Evolutionary conservation across 1,140 invertebrate species (phyloP), one percentile per base, ranked within the genome.

Genomic region (Lasioglossum albipes): DNA sequence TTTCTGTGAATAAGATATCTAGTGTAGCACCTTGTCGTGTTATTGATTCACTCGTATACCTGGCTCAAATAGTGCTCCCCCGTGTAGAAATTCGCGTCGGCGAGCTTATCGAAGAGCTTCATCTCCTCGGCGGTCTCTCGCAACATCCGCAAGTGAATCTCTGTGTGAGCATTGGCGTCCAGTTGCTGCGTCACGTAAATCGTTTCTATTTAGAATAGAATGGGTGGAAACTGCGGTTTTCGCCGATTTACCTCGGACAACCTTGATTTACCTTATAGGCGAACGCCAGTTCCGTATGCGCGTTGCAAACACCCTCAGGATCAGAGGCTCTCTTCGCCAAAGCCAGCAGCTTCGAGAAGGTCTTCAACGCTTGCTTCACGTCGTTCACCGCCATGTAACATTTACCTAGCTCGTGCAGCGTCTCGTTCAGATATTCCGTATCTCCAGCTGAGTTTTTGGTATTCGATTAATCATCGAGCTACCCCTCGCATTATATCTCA

Each of bases 21-120:
- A 64, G 27, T 16, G 31, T 1, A 74, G 3, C 7, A 27, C 2
- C 18, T 0, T 6, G 7, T 36, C 2, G 13, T 52, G 1, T 31
- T 45, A 22, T 54, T 2, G 3, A 2, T 54, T 66, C 12, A 22
- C 36, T 54, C 27, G 0, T 41, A 4, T 65, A 91, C 90, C 74
- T 80, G 83, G 18, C 45, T 81, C 16, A 92, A 74, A 65, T 87
- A 83, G 71, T 90, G 78, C 57, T 91, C 84, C 22, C 90, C 91
- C 4, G 71, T 87, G 13, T 84, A 79, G 27, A 75, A 90, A 59
- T 91, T 79, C 18, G 89, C 90, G 18, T 90, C 73, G 0, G 91
- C 90, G 7, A 89, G 79, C 64, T 89, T 88, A 12, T 70, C 41
- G 20, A 57, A 13, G 0, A 91, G 72, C 13, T 82, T 36, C 18